A percentile compares a stretch with the other conserved stretches of the same genome.
phyloP scores from a whole-genome alignment of 1,140 invertebrate species.

The Charaxes varanes region DNA sequence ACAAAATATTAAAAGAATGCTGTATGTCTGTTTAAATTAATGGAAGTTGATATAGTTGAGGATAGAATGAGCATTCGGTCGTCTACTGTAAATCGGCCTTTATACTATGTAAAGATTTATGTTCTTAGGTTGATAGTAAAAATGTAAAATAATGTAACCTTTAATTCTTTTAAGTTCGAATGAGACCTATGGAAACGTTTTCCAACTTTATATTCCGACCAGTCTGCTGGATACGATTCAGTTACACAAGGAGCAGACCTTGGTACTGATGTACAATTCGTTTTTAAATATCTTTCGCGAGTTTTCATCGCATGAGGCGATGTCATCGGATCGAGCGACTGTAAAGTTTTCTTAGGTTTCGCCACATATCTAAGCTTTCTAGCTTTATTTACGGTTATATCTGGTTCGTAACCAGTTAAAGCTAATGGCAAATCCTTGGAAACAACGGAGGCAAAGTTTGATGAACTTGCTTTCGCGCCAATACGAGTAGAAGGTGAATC shows the following conservation, averaged over 20 bases:
- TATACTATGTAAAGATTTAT: background rate
- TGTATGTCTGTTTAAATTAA: too few relatives aligned
- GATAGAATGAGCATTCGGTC: too few relatives aligned
- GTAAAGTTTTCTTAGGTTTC: slow-evolving; percentile 49
- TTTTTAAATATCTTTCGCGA: slow-evolving; percentile 7
- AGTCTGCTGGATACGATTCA: slow-evolving; percentile 15
- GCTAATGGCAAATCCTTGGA: slow-evolving; percentile 51
- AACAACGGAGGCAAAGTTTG: slow-evolving; percentile 35
- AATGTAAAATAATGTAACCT: slow-evolving; percentile 25
- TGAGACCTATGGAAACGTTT: slow-evolving; percentile 53
- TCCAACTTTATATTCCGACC: slow-evolving; percentile 34
- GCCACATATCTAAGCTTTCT: slow-evolving; percentile 29
- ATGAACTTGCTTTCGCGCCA: slow-evolving; percentile 55
- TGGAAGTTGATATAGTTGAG: too few relatives aligned
- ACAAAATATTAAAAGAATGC: too few relatives aligned
- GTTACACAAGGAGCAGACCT: slow-evolving; percentile 37
- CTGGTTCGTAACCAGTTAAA: slow-evolving; percentile 46
- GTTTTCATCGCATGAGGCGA: slow-evolving; percentile 21
- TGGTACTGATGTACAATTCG: slow-evolving; percentile 17
- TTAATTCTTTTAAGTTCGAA: slow-evolving; percentile 47
- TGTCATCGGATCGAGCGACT: slow-evolving; percentile 41
- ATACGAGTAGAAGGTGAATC: slow-evolving; percentile 25
- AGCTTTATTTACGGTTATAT: slow-evolving; percentile 22
- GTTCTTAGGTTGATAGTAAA: too few relatives aligned
- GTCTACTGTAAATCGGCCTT: too few relatives aligned